Percentiles rank a stretch among this genome's conserved stretches.
Evolutionary conservation across 2,888 invertebrate species (phyloP).

Genomic region (Pelosia muscerda): DNA sequence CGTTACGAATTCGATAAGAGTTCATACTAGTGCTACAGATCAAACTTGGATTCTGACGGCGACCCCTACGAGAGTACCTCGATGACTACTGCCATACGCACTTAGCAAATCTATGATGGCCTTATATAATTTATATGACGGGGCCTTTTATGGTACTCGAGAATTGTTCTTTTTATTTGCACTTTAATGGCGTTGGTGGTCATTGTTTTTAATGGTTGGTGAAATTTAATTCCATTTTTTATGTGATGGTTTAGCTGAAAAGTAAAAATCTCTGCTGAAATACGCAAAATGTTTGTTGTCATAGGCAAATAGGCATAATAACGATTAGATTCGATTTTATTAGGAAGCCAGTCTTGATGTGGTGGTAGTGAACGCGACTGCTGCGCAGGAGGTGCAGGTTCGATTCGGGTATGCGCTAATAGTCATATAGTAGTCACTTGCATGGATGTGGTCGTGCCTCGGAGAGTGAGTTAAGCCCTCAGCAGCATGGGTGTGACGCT

Average conservation of each 20-base stretch:
- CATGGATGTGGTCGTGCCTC: too few relatives aligned
- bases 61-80: slow-evolving; percentile 22
- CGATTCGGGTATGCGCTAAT: too few relatives aligned
- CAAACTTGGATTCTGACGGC: slow-evolving; percentile 9
- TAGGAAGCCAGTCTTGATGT: too few relatives aligned
- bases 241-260: not conserved
- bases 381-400: too few relatives aligned
- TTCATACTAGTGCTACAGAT: too few relatives aligned
- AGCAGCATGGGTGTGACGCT: too few relatives aligned
- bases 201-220: slow-evolving; percentile 20
- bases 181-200: slow-evolving; percentile 18
- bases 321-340: too few relatives aligned
- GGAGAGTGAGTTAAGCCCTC: too few relatives aligned
- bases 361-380: too few relatives aligned
- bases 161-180: slow-evolving; percentile 21
- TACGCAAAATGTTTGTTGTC: not conserved
- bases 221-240: slow-evolving; percentile 8
- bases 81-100: slow-evolving; percentile 33
- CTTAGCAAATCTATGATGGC: slow-evolving; percentile 23
- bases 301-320: too few relatives aligned
- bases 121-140: slow-evolving; percentile 23
- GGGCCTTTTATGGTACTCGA: slow-evolving; percentile 21
- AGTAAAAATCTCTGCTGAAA: not conserved
- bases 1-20: too few relatives aligned
- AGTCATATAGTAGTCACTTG: too few relatives aligned